Base-by-base conservation (phyloP, 2,797 vertebrate species). In the Melanotaenia parkinsoni region DNA sequence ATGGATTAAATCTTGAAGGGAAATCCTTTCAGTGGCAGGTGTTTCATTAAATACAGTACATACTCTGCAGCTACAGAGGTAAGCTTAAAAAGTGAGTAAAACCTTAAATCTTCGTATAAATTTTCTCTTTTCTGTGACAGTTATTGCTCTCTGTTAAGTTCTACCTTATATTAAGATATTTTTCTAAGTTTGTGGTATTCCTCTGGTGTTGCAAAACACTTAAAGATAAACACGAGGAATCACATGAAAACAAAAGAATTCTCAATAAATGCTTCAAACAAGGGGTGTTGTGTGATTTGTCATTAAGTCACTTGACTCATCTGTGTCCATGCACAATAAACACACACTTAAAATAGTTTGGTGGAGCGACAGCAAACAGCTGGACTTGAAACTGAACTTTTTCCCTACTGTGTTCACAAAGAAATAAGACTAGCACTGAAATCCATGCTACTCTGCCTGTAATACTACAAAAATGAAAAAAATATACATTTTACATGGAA, bases 291-390 rank as follows among this genome's bases (percentile, higher is more conserved):
- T 22, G 2, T 40, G 43, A 18, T 24, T 35, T 53, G 7, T 58
- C 62, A 26, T 20, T 4, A 4, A 57, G 66, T 75, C 47, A 37
- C 58, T 75, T 63, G 40, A 40, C 57, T 50, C 37, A 10, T 73
- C 9, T 43, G 63, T 47, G 33, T 38, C 32, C 12, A 47, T 63
- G 57, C 81, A 11, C 37, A 38, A 38, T 38, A 38, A 71, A 80
- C 30, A 83, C 82, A 30, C 28, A 30, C 28, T 30, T 30, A 30
- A 30, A 4, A 30, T 30, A 30, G 4, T 14, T 63, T 1, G 22
- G 3, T 20, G 6, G 3, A 11, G 59, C 12, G 2, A 47, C 30
- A 60, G 18, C 50, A 58, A 20, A 38, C 50, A 66, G 60, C 47
- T 65, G 59, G 56, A 63, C n/a, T 61, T 26, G 3, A 54, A 62